phyloP scores from a whole-genome alignment of 2,888 invertebrate species.

The Lomographa bimaculata region DNA sequence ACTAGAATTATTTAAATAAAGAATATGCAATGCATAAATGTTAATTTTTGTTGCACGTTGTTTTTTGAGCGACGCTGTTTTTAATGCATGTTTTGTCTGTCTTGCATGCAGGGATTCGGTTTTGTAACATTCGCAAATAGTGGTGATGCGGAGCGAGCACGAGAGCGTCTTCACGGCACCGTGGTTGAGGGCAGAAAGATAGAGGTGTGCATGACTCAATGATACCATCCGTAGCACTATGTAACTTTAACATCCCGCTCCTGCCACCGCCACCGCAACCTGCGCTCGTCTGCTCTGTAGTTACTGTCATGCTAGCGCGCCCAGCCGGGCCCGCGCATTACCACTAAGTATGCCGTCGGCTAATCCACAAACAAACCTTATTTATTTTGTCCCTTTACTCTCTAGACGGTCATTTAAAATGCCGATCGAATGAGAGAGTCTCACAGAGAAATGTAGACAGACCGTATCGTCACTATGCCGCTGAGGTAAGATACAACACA shows the following conservation, averaged over 20 bases:
- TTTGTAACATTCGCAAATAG: constrained; percentile 99
- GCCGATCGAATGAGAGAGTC: constrained; percentile 84
- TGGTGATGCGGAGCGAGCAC: constrained; percentile 99
- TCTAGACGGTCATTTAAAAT: constrained; percentile 87
- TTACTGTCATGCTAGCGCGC: constrained; percentile 79
- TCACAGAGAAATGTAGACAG: constrained; percentile 84
- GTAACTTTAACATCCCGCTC: constrained; percentile 87
- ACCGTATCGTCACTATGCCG: constrained; percentile 79
- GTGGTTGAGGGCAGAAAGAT: constrained; percentile 99
- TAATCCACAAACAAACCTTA: constrained; percentile 82
- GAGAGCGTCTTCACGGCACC: constrained; percentile 99
- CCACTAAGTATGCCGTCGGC: constrained; percentile 74
- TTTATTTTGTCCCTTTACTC: constrained; percentile 85
- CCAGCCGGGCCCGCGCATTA: constrained; percentile 50
- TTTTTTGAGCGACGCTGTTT: constrained; percentile 91
- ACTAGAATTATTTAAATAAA: constrained; percentile 76
- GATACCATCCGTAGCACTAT: constrained; percentile 85
- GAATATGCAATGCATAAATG: constrained; percentile 85
- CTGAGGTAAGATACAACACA: constrained; percentile 78
- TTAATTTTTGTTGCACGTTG: constrained; percentile 90
- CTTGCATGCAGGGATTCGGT: constrained; percentile 99
- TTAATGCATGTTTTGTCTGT: constrained; percentile 98
- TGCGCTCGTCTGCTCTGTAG: constrained; percentile 83
- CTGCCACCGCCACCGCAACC: constrained; percentile 80
- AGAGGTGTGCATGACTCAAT: constrained; percentile 98